Evolutionary conservation across 2,113 vertebrate genomes (phyloP).

Genomic region (Semnornis frantzii): DNA sequence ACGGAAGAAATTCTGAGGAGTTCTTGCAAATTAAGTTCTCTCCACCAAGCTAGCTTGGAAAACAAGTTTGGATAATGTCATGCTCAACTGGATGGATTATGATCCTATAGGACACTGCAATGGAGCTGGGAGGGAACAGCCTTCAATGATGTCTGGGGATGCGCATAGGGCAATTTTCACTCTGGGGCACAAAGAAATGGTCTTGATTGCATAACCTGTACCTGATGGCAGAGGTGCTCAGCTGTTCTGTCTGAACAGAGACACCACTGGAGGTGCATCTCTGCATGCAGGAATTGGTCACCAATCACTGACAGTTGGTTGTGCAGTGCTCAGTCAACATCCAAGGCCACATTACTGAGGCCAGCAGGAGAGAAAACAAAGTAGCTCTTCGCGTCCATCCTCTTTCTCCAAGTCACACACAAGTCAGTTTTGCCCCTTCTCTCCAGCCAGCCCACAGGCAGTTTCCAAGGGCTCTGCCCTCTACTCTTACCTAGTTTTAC

Average conservation of each 20-base stretch:
- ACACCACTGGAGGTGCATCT: neutral
- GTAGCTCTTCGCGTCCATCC: neutral
- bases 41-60: neutral
- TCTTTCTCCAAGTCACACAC: neutral
- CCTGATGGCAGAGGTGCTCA: neutral
- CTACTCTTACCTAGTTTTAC: slow-evolving; percentile 92
- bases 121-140: neutral
- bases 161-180: neutral
- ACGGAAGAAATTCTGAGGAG: neutral
- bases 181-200: neutral
- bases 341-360: neutral
- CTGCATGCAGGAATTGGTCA: neutral
- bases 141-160: fast-evolving
- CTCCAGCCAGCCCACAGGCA: neutral
- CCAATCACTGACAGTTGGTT: neutral
- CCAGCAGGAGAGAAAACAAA: neutral
- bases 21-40: neutral
- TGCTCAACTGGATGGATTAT: neutral
- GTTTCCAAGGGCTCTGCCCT: neutral
- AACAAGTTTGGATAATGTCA: neutral
- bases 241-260: neutral
- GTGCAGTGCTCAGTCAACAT: neutral
- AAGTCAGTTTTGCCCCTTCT: neutral
- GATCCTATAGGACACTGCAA: neutral
- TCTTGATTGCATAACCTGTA: neutral